phyloP scores from a whole-genome alignment of 2,888 invertebrate genomes.

The Oxytorus armatus region DNA sequence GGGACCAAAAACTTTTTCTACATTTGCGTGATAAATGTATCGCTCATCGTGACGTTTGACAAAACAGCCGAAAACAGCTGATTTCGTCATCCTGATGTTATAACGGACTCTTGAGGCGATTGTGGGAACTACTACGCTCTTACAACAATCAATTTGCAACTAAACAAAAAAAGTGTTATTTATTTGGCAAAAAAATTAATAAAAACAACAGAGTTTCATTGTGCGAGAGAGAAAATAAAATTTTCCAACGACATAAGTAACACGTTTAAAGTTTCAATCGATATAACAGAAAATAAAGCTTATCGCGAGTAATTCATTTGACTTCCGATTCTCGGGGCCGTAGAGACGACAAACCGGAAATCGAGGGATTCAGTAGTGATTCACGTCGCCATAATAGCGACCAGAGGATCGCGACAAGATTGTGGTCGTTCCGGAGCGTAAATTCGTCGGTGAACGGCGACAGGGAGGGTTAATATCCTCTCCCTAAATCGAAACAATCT shows the following conservation, averaged over 20 bases:
- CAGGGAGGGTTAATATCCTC: slow-evolving; percentile 86
- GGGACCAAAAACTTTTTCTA: no score
- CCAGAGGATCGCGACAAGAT: slow-evolving; percentile 52
- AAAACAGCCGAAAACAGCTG: slow-evolving; percentile 21
- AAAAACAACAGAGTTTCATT: not conserved
- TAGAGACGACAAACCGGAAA: slow-evolving; percentile 42
- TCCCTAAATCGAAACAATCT: slow-evolving; percentile 86
- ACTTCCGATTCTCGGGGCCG: slow-evolving; percentile 33
- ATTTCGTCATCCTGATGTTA: not conserved
- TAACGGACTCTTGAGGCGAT: not conserved
- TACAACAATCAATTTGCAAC: not conserved
- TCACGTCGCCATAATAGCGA: slow-evolving; percentile 67
- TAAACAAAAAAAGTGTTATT: not conserved
- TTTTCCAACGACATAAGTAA: not conserved
- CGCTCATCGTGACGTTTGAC: slow-evolving; percentile 28
- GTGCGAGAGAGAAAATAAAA: not conserved
- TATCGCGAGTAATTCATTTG: slow-evolving; percentile 30
- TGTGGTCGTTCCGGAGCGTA: slow-evolving; percentile 59
- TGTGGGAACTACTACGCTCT: not conserved
- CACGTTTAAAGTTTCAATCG: not conserved
- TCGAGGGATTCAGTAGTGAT: slow-evolving; percentile 20
- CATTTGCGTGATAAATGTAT: no score
- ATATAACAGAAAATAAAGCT: not conserved
- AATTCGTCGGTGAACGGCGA: slow-evolving; percentile 68
- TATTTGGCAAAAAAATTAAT: not conserved